Percentiles rank a stretch among this genome's conserved stretches.
These are phyloP conservation scores for Apis dorsata DNA, from an alignment of 1,140 invertebrate genomes.

Conservation along the genomic window DNA sequence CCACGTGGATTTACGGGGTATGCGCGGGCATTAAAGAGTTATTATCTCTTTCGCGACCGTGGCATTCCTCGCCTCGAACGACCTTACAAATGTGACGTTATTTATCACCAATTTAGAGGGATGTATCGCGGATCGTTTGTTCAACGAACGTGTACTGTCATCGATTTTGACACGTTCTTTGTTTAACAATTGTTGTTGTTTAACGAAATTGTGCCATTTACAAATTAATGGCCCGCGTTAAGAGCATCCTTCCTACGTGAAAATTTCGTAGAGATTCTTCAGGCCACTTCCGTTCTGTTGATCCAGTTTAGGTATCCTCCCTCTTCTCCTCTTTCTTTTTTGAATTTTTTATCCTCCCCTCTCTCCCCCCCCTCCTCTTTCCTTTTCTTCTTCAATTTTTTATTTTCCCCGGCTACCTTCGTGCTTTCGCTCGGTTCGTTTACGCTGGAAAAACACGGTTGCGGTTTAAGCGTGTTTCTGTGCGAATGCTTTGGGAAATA, in stretches of 20 bases:
- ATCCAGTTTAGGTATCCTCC: background rate
- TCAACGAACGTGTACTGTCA: background rate
- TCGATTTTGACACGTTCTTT: background rate
- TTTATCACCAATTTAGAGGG: slow-evolving; percentile 28
- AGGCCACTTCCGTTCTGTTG: background rate
- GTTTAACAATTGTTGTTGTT: background rate
- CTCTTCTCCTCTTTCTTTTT: background rate
- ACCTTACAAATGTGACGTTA: slow-evolving; percentile 35
- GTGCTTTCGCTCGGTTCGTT: background rate
- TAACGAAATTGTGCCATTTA: slow-evolving; percentile 31
- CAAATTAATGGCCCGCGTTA: slow-evolving; percentile 19
- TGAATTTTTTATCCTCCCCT: background rate
- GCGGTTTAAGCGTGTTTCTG: slow-evolving; percentile 2
- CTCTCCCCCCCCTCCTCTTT: no score
- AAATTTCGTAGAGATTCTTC: background rate
- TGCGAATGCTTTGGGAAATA: slow-evolving; percentile 5
- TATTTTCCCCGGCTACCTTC: background rate
- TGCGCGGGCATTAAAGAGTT: slow-evolving; percentile 37
- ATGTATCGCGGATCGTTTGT: slow-evolving; percentile 23
- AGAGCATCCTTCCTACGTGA: background rate
- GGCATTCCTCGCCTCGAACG: slow-evolving; percentile 19
- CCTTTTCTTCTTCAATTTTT: background rate
- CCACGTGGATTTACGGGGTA: slow-evolving; percentile 22
- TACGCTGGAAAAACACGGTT: background rate
- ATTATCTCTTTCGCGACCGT: slow-evolving; percentile 39